These are phyloP conservation scores for Oophaga sylvatica DNA, from an alignment of 2,797 vertebrate species.

Conservation along the genomic window DNA sequence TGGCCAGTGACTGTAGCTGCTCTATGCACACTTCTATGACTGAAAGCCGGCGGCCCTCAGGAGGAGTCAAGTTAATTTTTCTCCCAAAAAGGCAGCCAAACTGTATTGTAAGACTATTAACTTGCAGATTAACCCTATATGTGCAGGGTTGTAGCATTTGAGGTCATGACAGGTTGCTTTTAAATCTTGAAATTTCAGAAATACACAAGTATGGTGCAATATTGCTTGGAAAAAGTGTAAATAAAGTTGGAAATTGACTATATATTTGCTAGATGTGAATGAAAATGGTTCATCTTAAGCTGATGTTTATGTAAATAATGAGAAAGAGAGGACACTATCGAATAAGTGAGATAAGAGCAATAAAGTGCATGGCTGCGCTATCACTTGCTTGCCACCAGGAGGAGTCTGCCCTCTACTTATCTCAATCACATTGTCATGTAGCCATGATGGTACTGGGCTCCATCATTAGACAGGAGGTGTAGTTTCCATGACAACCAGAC, in stretches of 20 bases:
- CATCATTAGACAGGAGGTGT: constrained; percentile 41
- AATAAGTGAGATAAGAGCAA: background rate
- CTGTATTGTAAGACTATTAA: too few relatives aligned
- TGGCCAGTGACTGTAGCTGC: too few relatives aligned
- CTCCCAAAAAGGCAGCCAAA: too few relatives aligned
- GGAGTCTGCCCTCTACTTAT: constrained; percentile 37
- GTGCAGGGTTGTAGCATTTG: too few relatives aligned
- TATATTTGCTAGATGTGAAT: background rate
- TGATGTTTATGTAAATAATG: background rate
- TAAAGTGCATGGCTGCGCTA: constrained; percentile 8
- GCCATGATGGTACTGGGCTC: constrained; percentile 14
- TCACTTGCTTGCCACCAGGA: constrained; percentile 37
- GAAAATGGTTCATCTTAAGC: background rate
- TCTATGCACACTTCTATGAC: too few relatives aligned
- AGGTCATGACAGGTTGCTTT: too few relatives aligned
- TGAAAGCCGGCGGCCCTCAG: too few relatives aligned
- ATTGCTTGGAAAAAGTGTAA: background rate
- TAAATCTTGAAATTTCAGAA: background rate
- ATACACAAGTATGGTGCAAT: background rate
- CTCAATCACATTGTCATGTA: background rate
- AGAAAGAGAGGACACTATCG: background rate
- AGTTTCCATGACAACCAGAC: constrained; percentile 52
- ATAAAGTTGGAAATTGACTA: background rate
- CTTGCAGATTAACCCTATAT: too few relatives aligned
- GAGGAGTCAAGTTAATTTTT: too few relatives aligned